phyloP scores from a whole-genome alignment of 2,888 invertebrate species.

The Lepidonotus clava region DNA sequence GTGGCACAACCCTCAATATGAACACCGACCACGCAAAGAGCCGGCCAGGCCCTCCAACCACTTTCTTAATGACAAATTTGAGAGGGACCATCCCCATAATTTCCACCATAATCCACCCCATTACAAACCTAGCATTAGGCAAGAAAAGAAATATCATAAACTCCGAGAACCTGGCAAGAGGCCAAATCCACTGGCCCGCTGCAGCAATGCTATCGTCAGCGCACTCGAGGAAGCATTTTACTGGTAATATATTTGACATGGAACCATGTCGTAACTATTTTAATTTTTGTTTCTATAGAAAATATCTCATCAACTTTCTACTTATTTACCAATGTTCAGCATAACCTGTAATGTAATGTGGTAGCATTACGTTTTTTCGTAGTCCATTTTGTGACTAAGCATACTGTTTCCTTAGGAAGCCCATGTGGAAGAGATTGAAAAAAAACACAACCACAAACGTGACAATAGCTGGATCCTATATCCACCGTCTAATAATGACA shows the following conservation, averaged over 20 bases:
- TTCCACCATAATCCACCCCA: slow-evolving; percentile 9
- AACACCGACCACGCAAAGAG: not conserved
- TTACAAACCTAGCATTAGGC: not conserved
- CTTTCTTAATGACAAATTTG: not conserved
- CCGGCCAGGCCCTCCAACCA: not conserved
- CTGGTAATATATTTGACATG: not conserved
- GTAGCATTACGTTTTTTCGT: not conserved
- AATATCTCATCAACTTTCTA: too few species aligned
- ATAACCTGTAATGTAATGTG: not conserved
- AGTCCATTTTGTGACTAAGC: too few species aligned
- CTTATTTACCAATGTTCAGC: not conserved
- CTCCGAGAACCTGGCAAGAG: too few species aligned
- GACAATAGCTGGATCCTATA: too few species aligned
- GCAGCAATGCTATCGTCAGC: not conserved
- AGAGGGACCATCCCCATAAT: not conserved
- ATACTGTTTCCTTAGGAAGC: too few species aligned
- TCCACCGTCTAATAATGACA: too few species aligned
- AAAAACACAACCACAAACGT: too few species aligned
- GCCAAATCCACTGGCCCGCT: not conserved
- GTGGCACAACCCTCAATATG: not conserved
- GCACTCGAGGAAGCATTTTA: slow-evolving; percentile 1
- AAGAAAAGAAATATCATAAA: not conserved
- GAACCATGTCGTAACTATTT: too few species aligned
- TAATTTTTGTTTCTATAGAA: too few species aligned
- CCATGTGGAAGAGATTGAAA: too few species aligned